Percentiles rank a stretch among this genome's conserved stretches.
Evolutionary conservation across 2,888 invertebrate species (phyloP).

Genomic region (Melieria omissa): DNA sequence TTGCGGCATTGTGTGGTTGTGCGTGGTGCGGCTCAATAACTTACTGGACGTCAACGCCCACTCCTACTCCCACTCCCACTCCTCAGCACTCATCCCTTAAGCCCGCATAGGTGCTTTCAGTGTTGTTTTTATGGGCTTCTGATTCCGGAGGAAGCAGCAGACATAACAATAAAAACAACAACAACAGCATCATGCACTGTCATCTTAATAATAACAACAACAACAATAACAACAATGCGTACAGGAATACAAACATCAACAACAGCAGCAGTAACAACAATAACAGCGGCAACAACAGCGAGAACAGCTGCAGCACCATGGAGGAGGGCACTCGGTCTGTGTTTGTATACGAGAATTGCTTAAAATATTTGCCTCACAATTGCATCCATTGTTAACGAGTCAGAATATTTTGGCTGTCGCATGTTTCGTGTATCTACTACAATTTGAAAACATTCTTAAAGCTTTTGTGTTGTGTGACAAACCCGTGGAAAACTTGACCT

Average conservation of each 20-base stretch:
- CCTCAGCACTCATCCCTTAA: too few species aligned
- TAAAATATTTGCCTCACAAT: background rate
- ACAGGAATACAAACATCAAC: too few species aligned
- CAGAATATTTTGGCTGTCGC: too few species aligned
- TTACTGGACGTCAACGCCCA: background rate
- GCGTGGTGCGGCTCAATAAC: background rate
- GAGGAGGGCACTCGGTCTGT: background rate
- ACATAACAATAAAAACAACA: background rate
- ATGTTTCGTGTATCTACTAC: too few species aligned
- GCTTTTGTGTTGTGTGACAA: too few species aligned
- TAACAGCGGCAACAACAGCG: background rate
- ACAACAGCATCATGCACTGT: background rate
- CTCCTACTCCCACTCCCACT: too few species aligned
- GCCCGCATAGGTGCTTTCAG: too few species aligned
- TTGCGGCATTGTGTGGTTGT: background rate
- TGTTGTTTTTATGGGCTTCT: too few species aligned
- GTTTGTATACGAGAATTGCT: background rate
- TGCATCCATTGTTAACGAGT: too few species aligned
- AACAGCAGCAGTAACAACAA: too few species aligned
- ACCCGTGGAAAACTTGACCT: too few species aligned
- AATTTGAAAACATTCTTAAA: too few species aligned
- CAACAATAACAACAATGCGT: background rate
- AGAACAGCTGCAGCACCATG: background rate
- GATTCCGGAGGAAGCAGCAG: background rate
- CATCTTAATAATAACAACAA: background rate